phyloP scores from a whole-genome alignment of 2,797 vertebrate species.

The Scleropages formosus region DNA sequence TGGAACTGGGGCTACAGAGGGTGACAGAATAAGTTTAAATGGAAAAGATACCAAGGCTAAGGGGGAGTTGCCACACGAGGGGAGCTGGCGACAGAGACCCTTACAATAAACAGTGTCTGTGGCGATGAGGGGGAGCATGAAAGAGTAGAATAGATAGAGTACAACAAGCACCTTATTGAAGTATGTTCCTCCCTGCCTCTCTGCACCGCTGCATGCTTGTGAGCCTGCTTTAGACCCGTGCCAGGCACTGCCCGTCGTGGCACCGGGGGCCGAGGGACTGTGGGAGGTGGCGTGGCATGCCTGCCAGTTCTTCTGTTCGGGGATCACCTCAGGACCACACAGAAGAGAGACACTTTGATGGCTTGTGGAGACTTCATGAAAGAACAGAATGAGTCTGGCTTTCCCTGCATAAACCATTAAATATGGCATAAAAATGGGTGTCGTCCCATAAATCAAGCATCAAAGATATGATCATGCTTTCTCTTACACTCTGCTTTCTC shows the following conservation, averaged over 20 bases:
- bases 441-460: constrained; percentile 58
- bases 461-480: constrained; percentile 47
- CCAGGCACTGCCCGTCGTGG: constrained; percentile 65
- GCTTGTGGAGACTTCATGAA: background rate
- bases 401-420: constrained; percentile 50
- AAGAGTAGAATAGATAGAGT: no score
- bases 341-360: background rate
- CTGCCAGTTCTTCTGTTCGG: constrained; percentile 32
- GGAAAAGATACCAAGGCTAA: constrained; percentile 4
- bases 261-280: constrained; percentile 36
- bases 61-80: background rate
- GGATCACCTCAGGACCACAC: constrained; percentile 25
- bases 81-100: background rate
- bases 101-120: constrained; percentile 28
- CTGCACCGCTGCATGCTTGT: constrained; percentile 41
- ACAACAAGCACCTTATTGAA: constrained; percentile 44
- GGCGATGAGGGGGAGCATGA: background rate
- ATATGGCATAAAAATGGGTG: constrained; percentile 49
- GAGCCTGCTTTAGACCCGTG: constrained; percentile 54
- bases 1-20: background rate
- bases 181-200: constrained; percentile 34
- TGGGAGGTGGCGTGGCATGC: constrained; percentile 40
- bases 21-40: background rate
- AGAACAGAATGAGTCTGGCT: constrained; percentile 28
- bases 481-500: constrained; percentile 34